These are phyloP conservation scores for Noctua janthina DNA, from an alignment of 2,888 invertebrate genomes.

Conservation along the genomic window DNA sequence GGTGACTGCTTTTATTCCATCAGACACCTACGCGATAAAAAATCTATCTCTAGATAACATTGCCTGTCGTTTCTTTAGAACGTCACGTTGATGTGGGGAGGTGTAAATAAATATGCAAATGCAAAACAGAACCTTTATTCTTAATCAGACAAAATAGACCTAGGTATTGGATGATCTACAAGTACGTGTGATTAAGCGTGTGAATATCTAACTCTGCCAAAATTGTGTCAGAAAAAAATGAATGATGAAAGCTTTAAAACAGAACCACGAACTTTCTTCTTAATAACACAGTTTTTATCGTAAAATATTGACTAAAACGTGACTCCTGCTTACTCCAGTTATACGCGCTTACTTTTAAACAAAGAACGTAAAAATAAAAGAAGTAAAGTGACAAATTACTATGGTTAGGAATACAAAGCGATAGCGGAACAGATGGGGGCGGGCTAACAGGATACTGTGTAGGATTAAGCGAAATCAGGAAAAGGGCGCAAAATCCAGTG, in stretches of 20 bases:
- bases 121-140: conserved; percentile 5
- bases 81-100: conserved; percentile 3
- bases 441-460: neutral
- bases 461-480: neutral
- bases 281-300: neutral
- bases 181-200: neutral
- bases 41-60: conserved; percentile 46
- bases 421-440: neutral
- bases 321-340: neutral
- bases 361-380: neutral
- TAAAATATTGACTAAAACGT: neutral
- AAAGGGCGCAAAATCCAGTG: neutral
- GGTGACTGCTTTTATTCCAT: conserved; percentile 55
- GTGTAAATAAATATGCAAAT: conserved; percentile 1
- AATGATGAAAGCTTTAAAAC: neutral
- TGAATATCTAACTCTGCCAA: neutral
- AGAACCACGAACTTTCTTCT: neutral
- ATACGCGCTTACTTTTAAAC: neutral
- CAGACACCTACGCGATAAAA: conserved; percentile 53
- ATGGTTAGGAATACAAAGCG: neutral
- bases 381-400: neutral
- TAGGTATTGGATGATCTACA: neutral
- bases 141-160: neutral
- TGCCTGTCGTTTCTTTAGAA: conserved; percentile 50
- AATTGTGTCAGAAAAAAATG: neutral